phyloP scores from a whole-genome alignment of 2,797 vertebrate species.

The Xenopus petersii region DNA sequence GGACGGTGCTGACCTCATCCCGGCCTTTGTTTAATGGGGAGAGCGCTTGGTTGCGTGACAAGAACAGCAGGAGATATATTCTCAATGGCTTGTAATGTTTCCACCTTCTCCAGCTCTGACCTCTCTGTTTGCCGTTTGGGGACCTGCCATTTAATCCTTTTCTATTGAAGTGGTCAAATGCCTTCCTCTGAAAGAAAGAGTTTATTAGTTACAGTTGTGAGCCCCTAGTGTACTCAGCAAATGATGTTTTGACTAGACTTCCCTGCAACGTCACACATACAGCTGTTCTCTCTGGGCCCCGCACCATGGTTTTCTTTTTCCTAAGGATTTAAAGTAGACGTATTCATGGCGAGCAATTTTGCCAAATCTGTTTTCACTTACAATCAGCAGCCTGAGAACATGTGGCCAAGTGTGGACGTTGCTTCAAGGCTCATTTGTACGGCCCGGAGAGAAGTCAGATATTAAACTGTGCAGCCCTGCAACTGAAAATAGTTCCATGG shows the following conservation, averaged over 20 bases:
- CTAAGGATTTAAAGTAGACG: too few relatives aligned
- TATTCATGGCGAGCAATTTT: too few relatives aligned
- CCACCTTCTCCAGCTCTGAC: conserved; percentile 31
- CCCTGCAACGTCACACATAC: not conserved
- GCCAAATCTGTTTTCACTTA: too few relatives aligned
- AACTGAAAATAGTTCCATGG: too few relatives aligned
- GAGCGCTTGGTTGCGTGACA: conserved; percentile 47
- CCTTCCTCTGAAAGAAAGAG: conserved; percentile 41
- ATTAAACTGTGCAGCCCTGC: too few relatives aligned
- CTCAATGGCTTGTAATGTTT: conserved; percentile 40
- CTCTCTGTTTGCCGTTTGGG: conserved; percentile 24
- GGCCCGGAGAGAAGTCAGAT: too few relatives aligned
- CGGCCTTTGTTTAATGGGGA: conserved; percentile 16
- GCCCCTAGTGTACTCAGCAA: conserved; percentile 48
- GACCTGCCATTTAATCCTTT: conserved; percentile 26
- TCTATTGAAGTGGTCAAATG: conserved; percentile 40
- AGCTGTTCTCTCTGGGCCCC: not conserved
- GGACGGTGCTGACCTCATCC: not conserved
- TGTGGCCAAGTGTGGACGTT: too few relatives aligned
- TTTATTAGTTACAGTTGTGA: conserved; percentile 44
- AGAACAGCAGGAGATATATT: conserved; percentile 22
- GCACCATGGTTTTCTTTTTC: not conserved
- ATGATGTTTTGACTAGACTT: conserved; percentile 48
- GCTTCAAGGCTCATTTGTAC: too few relatives aligned
- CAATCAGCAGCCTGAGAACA: too few relatives aligned